Base-by-base conservation (phyloP, 2,888 invertebrate genomes). In the Ichneumoninae sp. region DNA sequence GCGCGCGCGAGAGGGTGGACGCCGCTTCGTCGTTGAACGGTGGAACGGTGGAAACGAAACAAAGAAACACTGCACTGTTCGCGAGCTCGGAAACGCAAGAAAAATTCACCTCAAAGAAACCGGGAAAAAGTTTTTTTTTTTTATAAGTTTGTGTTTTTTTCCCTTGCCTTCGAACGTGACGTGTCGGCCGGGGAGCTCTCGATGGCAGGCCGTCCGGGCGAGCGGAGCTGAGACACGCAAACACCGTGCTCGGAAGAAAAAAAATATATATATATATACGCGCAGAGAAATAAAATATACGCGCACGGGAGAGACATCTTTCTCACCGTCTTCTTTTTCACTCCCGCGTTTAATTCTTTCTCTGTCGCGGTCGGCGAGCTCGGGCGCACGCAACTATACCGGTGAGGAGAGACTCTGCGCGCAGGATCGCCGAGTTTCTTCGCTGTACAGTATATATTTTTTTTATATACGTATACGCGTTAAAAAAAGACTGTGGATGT, bases 311-410 rank as follows among this genome's bases (percentile, higher is more conserved):
- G 76, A 77, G 19, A 65, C 77, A 60, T 76, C 76, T 76, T 83
- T 83, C 66, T 80, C 83, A 76, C 75, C 73, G n/a, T 54, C 44
- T 57, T 44, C 65, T 44, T 65, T 47, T 63, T 22, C 52, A 47
- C 57, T 44, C 40, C 70, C 47, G 71, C 70, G 63, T 57, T 36
- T 47, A 19, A 40, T 44, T 79, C 83, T 80, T 76, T 83, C 81
- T 83, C 79, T 66, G 70, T 80, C 83, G 75, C 60, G 75, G 66
- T 77, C 74, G 78, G 71, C 73, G 73, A 69, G 26, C 81, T 81
- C 76, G 70, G 71, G 66, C 84, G 70, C 66, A 44, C 81, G 63
- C 68, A 57, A 7, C 40, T 40, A 40, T 76, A 36, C 52, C 65
- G 52, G 54, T 33, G 36, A 36, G 60, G 52, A 83, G 69, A 73